phyloP scores from a whole-genome alignment of 1,140 invertebrate species.

The Streblospio benedicti region DNA sequence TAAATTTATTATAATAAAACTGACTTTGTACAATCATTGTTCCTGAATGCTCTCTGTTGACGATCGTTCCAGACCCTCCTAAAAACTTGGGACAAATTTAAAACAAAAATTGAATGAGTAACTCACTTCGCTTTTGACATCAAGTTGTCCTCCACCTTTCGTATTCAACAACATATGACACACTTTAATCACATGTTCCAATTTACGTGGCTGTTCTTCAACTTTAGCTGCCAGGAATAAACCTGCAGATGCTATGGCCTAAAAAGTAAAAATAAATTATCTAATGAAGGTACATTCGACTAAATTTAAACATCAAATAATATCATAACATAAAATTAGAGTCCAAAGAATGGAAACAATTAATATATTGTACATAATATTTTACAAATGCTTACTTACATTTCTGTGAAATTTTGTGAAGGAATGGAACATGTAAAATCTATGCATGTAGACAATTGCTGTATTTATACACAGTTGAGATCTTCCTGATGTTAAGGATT shows the following conservation, averaged over 20 bases:
- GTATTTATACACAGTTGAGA: constrained; percentile 86
- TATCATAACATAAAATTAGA: constrained; percentile 5
- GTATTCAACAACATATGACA: constrained; percentile 70
- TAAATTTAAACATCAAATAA: constrained; percentile 10
- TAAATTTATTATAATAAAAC: no score
- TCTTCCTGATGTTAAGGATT: constrained; percentile 53
- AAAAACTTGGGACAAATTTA: no score
- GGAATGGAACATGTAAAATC: constrained; percentile 92
- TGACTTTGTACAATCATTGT: no score
- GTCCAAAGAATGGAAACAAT: constrained; percentile 12
- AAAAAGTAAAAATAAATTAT: constrained; percentile 17
- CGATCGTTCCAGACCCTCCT: no score
- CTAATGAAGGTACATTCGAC: neutral
- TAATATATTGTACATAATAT: no score
- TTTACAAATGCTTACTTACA: constrained; percentile 44
- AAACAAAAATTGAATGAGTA: no score
- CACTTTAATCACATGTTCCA: constrained; percentile 90
- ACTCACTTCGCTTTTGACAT: constrained; percentile 62
- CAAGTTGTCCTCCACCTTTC: no score
- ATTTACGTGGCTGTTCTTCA: constrained; percentile 89
- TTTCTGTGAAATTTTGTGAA: constrained; percentile 77
- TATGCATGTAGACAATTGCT: constrained; percentile 96
- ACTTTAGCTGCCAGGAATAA: constrained; percentile 95
- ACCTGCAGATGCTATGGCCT: constrained; percentile 38
- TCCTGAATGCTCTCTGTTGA: no score